Evolutionary conservation across 2,113 vertebrate genomes (phyloP), one percentile per base, ranked within the genome.

Genomic region (Petaurus breviceps): DNA sequence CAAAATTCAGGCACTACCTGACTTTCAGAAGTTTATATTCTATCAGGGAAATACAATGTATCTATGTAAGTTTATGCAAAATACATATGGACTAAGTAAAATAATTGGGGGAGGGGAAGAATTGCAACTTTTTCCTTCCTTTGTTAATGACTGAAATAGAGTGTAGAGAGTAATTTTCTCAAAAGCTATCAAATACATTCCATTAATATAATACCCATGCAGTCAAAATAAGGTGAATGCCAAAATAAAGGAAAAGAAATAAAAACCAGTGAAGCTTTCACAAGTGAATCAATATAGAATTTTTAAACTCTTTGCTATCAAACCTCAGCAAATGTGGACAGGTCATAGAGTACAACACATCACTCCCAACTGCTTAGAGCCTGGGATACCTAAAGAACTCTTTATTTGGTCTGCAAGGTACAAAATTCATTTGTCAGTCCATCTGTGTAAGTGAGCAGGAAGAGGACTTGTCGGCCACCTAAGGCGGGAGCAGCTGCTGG

Each of bases 401-500:
- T 95, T 93, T 95, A 93, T 92, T 97, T 91, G 68, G 51, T 12
- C 90, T 93, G 51, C 51, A 95, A 19, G 0, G 8, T 0, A 8
- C 92, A 94, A 93, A 0, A n/a, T 94, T 92, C 37, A 24, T 92
- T 93, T 93, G 94, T 95, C 96, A 97, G 95, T 90, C 46, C 92
- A 91, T 37, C 92, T 53, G 90, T 90, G 91, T 91, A 77, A 92
- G 96, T 95, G 91, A 96, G 43, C 0, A 0, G 89, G 92, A 51
- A 94, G 90, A 95, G 95, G 57, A 77, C 93, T 89, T 84, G 51
- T 22, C 1, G 1, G 96, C 97, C 96, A 95, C 96, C 96, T 96
- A 84, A 61, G 93, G 95, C 7, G 55, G 92, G 0, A 94, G 95
- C 97, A 98, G 96, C 93, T 97, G 97, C 90, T 96, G 31, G 3